Base-by-base conservation (phyloP, 2,797 vertebrate species). In the Myiotriccus ornatus region DNA sequence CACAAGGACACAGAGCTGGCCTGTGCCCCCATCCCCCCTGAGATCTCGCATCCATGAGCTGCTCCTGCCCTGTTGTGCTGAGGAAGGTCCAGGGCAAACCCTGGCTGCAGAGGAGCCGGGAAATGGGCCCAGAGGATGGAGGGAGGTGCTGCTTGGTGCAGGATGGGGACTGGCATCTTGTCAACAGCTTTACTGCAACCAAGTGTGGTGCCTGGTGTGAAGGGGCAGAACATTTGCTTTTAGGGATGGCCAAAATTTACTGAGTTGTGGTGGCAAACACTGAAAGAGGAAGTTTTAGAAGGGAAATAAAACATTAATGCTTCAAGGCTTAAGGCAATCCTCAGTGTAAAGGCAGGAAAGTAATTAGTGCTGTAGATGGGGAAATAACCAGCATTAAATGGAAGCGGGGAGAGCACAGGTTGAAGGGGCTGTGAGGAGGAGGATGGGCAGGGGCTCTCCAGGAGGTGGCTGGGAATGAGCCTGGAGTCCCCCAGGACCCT, bases 221-320 rank as follows among this genome's bases (percentile, higher is more conserved):
- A 77, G 62, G 34, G 73, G 39, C 44, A 89, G 76, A 76, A 25
- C 17, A 5, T 88, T 81, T 93, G 27, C 60, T 89, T 90, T 93
- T n/a, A 86, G 60, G 83, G 83, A 84, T 43, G 74, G 74, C 57
- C 62, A 46, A 78, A 89, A 86, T 46, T 53, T 78, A 60, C 41
- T 0, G 1, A 56, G 23, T 10, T 53, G 46, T 34, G 39, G 53
- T 79, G 62, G 27, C 59, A 90, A 94, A 87, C 55, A 82, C 44
- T n/a, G 64, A 80, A 85, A 87, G 65, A 85, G 89, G 91, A 93
- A 94, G 87, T 93, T 93, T 89, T 70, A 79, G 87, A 80, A 83
- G 8, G 76, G 91, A 96, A 95, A 86, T 65, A 87, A 75, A 94
- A 65, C 6, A 5, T 75, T 85, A 93, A 67, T 93, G 35, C 82